These are phyloP conservation scores for Kryptolebias marmoratus DNA, from an alignment of 2,113 vertebrate species.

Conservation along the genomic window DNA sequence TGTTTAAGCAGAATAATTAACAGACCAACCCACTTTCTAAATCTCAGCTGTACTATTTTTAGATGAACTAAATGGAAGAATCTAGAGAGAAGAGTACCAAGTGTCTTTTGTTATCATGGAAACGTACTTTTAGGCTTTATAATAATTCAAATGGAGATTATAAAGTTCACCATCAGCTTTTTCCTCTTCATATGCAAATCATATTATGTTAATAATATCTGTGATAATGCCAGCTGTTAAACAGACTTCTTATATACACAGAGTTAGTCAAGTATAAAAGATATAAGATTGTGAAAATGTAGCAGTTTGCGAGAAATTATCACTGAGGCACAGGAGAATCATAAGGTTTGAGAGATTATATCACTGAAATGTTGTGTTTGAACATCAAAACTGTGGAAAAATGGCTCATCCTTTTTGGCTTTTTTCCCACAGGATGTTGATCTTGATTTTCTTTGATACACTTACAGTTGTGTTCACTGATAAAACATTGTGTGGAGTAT, in stretches of 20 bases:
- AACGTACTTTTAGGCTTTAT: conserved; percentile 12
- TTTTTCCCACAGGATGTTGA: conserved; percentile 3
- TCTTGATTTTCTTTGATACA: conserved; percentile 15
- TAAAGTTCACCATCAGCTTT: background rate
- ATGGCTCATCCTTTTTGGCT: background rate
- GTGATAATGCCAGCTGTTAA: background rate
- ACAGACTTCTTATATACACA: background rate
- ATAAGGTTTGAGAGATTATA: background rate
- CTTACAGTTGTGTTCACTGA: conserved; percentile 18
- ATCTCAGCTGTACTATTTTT: conserved; percentile 65
- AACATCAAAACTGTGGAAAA: background rate
- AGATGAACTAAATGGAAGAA: conserved; percentile 56
- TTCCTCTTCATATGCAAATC: background rate
- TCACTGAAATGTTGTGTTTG: background rate
- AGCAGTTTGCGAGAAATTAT: background rate
- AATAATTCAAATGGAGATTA: background rate
- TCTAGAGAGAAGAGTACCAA: conserved; percentile 38
- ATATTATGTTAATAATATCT: background rate
- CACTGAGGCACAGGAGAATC: background rate
- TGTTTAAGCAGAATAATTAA: conserved; percentile 15
- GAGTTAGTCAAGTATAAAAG: background rate
- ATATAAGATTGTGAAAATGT: background rate
- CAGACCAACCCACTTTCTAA: conserved; percentile 55
- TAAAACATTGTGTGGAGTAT: background rate
- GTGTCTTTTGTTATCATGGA: background rate